Percentiles rank a stretch among this genome's conserved stretches.
Conservation (phyloP, 2,888 invertebrate genomes). For the Drosophila suboccidentalis region DNA sequence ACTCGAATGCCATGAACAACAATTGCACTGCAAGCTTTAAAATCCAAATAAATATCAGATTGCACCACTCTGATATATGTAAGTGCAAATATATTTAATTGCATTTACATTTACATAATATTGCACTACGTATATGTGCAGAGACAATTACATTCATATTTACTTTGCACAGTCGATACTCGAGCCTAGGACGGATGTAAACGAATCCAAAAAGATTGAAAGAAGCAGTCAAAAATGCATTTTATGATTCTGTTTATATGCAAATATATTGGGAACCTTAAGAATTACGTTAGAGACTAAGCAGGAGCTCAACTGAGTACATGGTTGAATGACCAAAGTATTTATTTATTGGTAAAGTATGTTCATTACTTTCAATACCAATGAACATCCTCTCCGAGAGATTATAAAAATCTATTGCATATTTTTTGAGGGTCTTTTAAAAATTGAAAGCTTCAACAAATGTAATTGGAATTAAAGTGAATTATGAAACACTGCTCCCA, state of each 20-base stretch:
- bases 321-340: neutral
- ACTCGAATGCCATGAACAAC: constrained; percentile 30
- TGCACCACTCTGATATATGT: constrained; percentile 45
- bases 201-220: constrained; percentile 1
- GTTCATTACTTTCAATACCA: neutral
- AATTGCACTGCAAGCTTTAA: constrained; percentile 45
- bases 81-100: constrained; percentile 70
- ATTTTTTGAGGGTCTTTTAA: neutral
- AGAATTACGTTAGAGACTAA: neutral
- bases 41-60: constrained; percentile 65
- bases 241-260: neutral
- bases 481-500: neutral
- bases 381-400: neutral
- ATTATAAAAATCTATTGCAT: neutral
- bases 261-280: neutral
- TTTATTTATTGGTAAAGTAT: neutral
- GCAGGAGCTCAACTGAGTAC: neutral
- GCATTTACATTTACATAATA: constrained; percentile 53
- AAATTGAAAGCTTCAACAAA: neutral
- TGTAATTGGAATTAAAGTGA: neutral
- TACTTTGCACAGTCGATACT: constrained; percentile 11
- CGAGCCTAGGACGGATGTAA: neutral
- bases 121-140: constrained; percentile 13
- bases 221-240: neutral
- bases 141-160: constrained; percentile 22